Conservation (phyloP, 2,113 vertebrate species). For the Pandion haliaetus region DNA sequence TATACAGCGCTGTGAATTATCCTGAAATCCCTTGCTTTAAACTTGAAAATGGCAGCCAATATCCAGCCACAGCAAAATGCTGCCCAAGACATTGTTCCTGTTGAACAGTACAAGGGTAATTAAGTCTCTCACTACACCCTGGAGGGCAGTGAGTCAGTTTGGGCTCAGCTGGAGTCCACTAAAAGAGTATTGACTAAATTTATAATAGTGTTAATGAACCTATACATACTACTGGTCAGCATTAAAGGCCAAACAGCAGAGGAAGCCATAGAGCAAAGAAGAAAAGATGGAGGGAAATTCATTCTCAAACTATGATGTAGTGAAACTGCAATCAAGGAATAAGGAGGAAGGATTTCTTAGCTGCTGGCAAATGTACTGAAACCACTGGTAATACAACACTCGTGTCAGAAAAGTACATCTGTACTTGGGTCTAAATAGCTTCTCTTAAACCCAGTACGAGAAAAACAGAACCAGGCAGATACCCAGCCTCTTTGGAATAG, state of each 20-base stretch:
- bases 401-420: not conserved
- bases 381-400: not conserved
- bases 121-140: conserved; percentile 51
- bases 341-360: not conserved
- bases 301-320: not conserved
- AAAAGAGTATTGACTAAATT: conserved; percentile 57
- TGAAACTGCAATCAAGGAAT: not conserved
- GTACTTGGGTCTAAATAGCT: not conserved
- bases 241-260: conserved; percentile 11
- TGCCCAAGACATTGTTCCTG: conserved; percentile 3
- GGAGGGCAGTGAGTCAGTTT: conserved; percentile 43
- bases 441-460: not conserved
- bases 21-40: not conserved
- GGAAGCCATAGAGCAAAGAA: not conserved
- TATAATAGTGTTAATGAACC: conserved; percentile 54
- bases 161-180: conserved; percentile 55
- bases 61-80: not conserved
- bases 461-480: not conserved
- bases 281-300: not conserved
- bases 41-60: conserved; percentile 5
- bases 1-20: not conserved
- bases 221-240: conserved; percentile 36
- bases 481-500: not conserved
- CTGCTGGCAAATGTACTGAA: not conserved
- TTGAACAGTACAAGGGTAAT: conserved; percentile 57